Evolutionary conservation across 2,113 vertebrate species (phyloP).

Genomic region (Campylorhamphus procurvoides): DNA sequence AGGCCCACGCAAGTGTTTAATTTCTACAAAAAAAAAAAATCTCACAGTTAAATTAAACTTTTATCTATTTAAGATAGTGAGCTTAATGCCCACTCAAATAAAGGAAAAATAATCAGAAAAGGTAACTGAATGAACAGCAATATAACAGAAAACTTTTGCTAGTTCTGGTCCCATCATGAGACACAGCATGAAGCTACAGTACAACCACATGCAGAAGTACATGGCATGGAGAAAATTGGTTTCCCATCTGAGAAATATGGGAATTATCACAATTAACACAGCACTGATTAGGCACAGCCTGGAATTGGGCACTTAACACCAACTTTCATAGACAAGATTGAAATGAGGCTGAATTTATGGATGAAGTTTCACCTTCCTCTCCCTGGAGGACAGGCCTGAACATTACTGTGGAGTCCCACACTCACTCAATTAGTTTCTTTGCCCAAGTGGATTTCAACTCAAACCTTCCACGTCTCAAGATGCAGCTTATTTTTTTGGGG

Average conservation of each 20-base stretch:
- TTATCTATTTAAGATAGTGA: background rate
- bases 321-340: background rate
- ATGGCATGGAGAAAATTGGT: background rate
- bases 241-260: background rate
- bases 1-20: background rate
- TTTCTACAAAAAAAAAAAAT: slow-evolving; percentile 3
- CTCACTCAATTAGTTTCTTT: background rate
- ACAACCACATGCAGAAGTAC: background rate
- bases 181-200: background rate
- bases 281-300: background rate
- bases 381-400: background rate
- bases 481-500: background rate
- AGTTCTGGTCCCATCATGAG: background rate
- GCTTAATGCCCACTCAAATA: background rate
- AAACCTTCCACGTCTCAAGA: background rate
- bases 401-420: background rate
- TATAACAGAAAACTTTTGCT: background rate
- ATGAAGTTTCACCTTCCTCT: background rate
- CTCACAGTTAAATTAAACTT: background rate
- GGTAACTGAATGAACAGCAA: background rate
- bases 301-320: background rate
- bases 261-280: background rate
- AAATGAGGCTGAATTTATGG: background rate
- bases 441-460: background rate
- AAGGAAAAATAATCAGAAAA: background rate